Conservation (phyloP, 2,888 invertebrate genomes). For the Lissocephala sabroskyi region DNA sequence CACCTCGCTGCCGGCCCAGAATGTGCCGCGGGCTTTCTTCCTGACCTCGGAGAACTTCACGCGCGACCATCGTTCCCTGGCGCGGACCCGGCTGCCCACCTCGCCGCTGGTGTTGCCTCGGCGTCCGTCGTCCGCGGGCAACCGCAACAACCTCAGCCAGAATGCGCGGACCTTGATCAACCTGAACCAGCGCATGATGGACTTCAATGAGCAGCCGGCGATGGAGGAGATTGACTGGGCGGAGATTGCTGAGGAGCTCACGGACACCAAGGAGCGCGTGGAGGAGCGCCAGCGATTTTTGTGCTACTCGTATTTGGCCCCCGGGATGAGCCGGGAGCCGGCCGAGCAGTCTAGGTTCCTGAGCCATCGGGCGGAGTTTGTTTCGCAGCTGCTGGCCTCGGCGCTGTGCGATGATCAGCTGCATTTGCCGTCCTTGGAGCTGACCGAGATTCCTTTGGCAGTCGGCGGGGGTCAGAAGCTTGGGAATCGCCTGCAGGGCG, state of each 20-base stretch:
- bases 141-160: background rate
- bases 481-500: background rate
- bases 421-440: background rate
- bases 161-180: background rate
- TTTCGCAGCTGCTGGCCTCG: slow-evolving; percentile 40
- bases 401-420: slow-evolving; percentile 40
- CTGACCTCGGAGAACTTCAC: slow-evolving; percentile 1
- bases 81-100: no score
- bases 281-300: slow-evolving; percentile 34
- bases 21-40: slow-evolving; percentile 17
- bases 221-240: background rate
- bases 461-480: background rate
- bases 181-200: background rate
- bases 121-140: background rate
- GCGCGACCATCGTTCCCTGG: slow-evolving; percentile 1
- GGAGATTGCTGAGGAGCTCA: no score
- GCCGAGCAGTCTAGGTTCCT: slow-evolving; percentile 27
- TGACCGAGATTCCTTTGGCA: background rate
- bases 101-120: background rate
- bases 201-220: background rate
- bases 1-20: background rate
- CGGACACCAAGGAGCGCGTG: background rate
- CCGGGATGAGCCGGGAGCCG: background rate
- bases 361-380: slow-evolving; percentile 40
- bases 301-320: slow-evolving; percentile 27